Percentiles rank a stretch among this genome's conserved stretches.
phyloP scores from a whole-genome alignment of 2,888 invertebrate genomes.

The Sylvicola cinctus region DNA sequence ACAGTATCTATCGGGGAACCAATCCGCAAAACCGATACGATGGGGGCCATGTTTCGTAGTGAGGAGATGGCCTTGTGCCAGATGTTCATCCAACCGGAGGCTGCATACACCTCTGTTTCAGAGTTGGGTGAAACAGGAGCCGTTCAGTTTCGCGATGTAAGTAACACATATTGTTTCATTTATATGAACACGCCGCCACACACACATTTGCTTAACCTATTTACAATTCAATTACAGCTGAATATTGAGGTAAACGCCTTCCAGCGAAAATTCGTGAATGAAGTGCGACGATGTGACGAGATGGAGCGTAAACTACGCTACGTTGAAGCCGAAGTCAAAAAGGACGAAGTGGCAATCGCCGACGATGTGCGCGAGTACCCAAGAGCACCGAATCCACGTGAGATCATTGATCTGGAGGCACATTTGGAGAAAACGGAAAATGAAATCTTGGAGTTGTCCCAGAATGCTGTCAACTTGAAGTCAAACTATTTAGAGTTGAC shows the following conservation, averaged over 20 bases:
- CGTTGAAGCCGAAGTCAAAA: constrained; percentile 56
- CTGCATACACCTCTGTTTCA: constrained; percentile 82
- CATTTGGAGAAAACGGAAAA: constrained; percentile 91
- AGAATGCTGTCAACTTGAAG: constrained; percentile 80
- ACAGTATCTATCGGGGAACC: no score
- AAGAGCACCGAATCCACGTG: constrained; percentile 50
- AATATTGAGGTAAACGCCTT: constrained; percentile 60
- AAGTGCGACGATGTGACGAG: constrained; percentile 67
- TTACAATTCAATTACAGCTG: constrained; percentile 29
- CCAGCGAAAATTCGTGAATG: constrained; percentile 66
- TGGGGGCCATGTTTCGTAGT: constrained; percentile 73
- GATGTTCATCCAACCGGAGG: constrained; percentile 88
- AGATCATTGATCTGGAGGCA: constrained; percentile 58
- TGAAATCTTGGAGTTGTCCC: constrained; percentile 81
- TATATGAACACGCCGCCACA: neutral
- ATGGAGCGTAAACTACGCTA: constrained; percentile 62
- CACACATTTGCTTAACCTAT: neutral
- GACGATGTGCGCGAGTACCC: constrained; percentile 39
- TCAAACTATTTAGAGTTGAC: constrained; percentile 80
- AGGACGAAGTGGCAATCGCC: constrained; percentile 48
- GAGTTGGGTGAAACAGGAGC: constrained; percentile 86
- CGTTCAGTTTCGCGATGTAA: constrained; percentile 90
- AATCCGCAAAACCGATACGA: no score
- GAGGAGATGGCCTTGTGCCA: constrained; percentile 86
- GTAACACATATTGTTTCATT: constrained; percentile 28